Base-by-base conservation (phyloP, 2,888 invertebrate species). In the Hedychridium roseum region DNA sequence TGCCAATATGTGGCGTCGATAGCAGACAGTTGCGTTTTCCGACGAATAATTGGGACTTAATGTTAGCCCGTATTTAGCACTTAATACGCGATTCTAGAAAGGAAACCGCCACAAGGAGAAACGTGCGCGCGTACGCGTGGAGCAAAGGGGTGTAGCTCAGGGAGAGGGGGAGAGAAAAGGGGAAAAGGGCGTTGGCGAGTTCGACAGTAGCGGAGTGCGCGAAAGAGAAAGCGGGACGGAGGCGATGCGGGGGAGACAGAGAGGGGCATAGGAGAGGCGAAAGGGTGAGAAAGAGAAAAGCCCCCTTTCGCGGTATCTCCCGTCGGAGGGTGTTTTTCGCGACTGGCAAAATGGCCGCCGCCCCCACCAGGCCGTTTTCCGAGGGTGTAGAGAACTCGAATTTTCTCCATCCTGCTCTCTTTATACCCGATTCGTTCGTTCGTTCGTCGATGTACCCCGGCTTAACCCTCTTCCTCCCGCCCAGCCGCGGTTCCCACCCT, bases 281-380 rank as follows among this genome's bases (percentile, higher is more conserved):
- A 39, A 50, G 12, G 42, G 43, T 27, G 46, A 50, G 63, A 47
- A 45, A 11, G 46, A 50, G 63, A 47, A 45, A 11, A 50, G 47
- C 3, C 32, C 55, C 65, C 68, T 59, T 68, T 68, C 57, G 64
- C 53, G 66, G 64, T 69, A 71, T 74, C 70, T 74, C 76, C 59
- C 56, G 73, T 74, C 76, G 76, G 71, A 76, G 74, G 72, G 69
- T 77, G 77, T 78, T 78, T 78, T 78, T 78, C 77, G 70, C 71
- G 64, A 68, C 72, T 75, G 64, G 65, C 78, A 78, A 78, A 78
- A 78, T 78, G 78, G 78, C 78, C 72, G 78, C 74, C 76, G 55
- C 64, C 71, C 72, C 74, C 71, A 70, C 73, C 67, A 49, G 11
- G n/a, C 28, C 52, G 59, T 57, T 60, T 61, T 59, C 53, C 48